phyloP scores from a whole-genome alignment of 2,797 vertebrate species.

The Hybognathus amarus region DNA sequence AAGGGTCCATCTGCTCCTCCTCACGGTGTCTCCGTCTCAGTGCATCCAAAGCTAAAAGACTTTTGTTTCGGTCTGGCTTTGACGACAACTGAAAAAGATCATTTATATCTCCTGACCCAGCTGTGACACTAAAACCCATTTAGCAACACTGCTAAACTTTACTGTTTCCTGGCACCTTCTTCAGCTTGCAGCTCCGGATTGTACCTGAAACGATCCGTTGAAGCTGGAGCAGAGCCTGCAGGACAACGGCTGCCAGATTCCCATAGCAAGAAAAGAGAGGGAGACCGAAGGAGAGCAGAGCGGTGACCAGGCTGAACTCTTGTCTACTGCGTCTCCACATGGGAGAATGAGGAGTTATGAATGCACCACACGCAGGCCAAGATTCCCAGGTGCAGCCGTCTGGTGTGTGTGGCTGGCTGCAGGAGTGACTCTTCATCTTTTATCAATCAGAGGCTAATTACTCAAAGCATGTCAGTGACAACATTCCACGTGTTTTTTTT shows the following conservation, averaged over 20 bases:
- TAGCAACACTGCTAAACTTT: conserved; percentile 38
- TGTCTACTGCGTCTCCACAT: conserved; percentile 58
- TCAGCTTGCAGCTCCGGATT: conserved; percentile 33
- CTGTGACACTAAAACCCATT: conserved; percentile 55
- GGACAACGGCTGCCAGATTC: conserved; percentile 38
- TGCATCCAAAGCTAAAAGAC: conserved; percentile 12
- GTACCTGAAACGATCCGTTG: conserved; percentile 57
- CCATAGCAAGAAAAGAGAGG: conserved; percentile 25
- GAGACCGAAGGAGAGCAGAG: conserved; percentile 45
- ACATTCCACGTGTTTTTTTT: conserved; percentile 74
- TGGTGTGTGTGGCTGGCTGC: conserved; percentile 48
- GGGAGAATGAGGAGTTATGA: conserved; percentile 68
- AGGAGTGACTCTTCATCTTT: conserved; percentile 74
- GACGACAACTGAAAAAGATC: conserved; percentile 50
- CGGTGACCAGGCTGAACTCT: conserved; percentile 48
- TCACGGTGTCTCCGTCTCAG: background rate
- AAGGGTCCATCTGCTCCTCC: background rate
- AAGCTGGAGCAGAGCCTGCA: conserved; percentile 40
- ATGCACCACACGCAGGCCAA: conserved; percentile 74
- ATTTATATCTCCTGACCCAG: conserved; percentile 48
- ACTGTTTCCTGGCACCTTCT: conserved; percentile 44
- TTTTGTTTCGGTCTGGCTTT: conserved; percentile 35
- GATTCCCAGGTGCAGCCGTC: conserved; percentile 82
- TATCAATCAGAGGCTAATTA: conserved; percentile 84
- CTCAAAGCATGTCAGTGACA: conserved; percentile 73